Conservation (phyloP, 2,888 invertebrate genomes). For the Tridacna gigas region DNA sequence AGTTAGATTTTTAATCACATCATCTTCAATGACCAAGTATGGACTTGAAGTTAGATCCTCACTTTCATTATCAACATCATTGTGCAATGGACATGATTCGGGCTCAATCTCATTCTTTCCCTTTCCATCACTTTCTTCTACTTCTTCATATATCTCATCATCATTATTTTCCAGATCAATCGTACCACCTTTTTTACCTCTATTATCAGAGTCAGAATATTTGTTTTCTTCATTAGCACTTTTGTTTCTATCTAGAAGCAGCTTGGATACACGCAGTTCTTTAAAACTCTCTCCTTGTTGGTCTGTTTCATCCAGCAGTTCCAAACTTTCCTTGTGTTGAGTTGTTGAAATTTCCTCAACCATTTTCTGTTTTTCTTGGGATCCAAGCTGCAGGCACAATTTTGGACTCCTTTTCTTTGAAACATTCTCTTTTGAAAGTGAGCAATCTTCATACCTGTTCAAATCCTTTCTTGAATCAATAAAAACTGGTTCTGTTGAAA, state of each 20-base stretch:
- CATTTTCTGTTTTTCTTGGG: slow-evolving; percentile 6
- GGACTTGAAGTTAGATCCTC: background rate
- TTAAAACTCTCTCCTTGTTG: background rate
- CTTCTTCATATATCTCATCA: no score
- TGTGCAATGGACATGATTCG: background rate
- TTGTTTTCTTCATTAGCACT: background rate
- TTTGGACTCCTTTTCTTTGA: slow-evolving; percentile 10
- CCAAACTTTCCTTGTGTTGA: background rate
- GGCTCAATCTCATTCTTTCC: no score
- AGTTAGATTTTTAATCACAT: background rate
- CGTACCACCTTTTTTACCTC: no score
- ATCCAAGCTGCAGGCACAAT: slow-evolving; percentile 1
- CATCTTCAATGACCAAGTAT: background rate
- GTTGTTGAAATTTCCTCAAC: background rate
- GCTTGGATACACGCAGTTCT: no score
- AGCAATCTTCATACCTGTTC: background rate
- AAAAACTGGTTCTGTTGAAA: no score
- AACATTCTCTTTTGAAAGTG: background rate
- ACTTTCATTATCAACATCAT: background rate
- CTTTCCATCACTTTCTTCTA: no score
- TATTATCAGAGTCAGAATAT: no score
- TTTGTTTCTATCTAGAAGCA: no score
- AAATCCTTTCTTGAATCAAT: background rate
- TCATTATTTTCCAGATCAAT: no score
- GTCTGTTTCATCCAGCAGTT: background rate